Evolutionary conservation across 2,113 vertebrate genomes (phyloP).

Genomic region (Trematocara zebra): DNA sequence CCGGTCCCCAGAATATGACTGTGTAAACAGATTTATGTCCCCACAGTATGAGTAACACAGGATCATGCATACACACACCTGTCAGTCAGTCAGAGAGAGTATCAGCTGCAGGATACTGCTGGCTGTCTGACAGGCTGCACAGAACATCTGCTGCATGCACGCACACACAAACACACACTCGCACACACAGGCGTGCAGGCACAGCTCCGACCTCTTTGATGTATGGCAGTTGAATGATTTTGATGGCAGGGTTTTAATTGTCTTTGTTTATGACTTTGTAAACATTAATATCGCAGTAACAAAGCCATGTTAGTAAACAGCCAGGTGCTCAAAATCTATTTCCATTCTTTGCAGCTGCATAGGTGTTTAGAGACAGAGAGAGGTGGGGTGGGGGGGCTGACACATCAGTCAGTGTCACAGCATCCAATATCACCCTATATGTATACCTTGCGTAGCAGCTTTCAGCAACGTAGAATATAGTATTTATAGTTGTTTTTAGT

Average conservation of each 20-base stretch:
- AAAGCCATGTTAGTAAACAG: background rate
- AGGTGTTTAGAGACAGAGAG: background rate
- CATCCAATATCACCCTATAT: background rate
- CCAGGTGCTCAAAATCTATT: background rate
- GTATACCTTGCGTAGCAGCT: background rate
- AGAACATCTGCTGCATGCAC: slow-evolving; percentile 40
- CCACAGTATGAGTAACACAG: background rate
- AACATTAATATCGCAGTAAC: background rate
- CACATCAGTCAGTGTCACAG: background rate
- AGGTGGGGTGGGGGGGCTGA: background rate
- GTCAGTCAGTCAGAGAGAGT: slow-evolving; percentile 53
- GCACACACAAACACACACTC: background rate
- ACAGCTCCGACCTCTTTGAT: slow-evolving; percentile 8
- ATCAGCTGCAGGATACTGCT: slow-evolving; percentile 45
- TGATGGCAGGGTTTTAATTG: slow-evolving; percentile 10
- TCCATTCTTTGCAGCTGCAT: background rate
- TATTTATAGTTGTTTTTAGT: background rate
- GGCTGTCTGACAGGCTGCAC: slow-evolving; percentile 38
- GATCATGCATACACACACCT: background rate
- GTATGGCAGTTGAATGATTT: slow-evolving; percentile 28
- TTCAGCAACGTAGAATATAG: background rate
- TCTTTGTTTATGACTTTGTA: slow-evolving; percentile 1
- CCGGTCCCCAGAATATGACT: background rate
- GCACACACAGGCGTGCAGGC: background rate
- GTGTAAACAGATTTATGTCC: background rate